Evolutionary conservation across 2,113 vertebrate genomes (phyloP), one percentile per base, ranked within the genome.

Genomic region (Lepus timidus): DNA sequence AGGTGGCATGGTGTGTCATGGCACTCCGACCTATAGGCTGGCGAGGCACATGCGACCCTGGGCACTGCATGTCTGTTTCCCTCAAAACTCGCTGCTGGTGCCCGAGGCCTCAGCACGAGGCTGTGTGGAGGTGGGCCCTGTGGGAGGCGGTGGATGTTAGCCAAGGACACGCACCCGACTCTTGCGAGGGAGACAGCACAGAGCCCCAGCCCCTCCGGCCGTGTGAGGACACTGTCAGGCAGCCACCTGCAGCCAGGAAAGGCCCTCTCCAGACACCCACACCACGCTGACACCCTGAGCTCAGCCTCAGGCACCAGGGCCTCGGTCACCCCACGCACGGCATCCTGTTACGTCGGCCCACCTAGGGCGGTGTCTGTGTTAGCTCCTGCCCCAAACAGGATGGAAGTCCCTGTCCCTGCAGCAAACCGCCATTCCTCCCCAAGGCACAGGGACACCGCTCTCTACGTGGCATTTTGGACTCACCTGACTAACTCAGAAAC

Each of bases 311-410:
- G 44, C 44, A 44, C 44, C 44, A 44, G 44, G 12, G 55, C 55
- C 52, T 22, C n/a, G 31, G 65, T 27, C 49, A 52, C 13, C 9
- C 19, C 11, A 51, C 17, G 70, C 55, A 6, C 16, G 31, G 9
- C 3, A 17, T 6, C 51, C 9, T 2, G 64, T 36, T 27, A 19
- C 0, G 17, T 81, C 25, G 8, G 55, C 33, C 0, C 3, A 3
- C 9, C 7, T 16, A 27, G 62, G 31, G 3, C 4, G 9, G 25
- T 7, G 1, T 58, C 88, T 22, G 31, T 6, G 58, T 82, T 68
- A 17, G 68, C 51, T 71, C n/a, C 85, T 51, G 25, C 64, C 65
- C 44, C 8, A 3, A 2, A 44, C 33, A 44, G 61, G 64, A 78
- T 39, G 25, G 22, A 61, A 9, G 64, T 65, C 33, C 31, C 70